These are phyloP conservation scores for Epizoanthus illoricatus DNA, from an alignment of 92 coral and sea anemone species.

Conservation along the genomic window DNA sequence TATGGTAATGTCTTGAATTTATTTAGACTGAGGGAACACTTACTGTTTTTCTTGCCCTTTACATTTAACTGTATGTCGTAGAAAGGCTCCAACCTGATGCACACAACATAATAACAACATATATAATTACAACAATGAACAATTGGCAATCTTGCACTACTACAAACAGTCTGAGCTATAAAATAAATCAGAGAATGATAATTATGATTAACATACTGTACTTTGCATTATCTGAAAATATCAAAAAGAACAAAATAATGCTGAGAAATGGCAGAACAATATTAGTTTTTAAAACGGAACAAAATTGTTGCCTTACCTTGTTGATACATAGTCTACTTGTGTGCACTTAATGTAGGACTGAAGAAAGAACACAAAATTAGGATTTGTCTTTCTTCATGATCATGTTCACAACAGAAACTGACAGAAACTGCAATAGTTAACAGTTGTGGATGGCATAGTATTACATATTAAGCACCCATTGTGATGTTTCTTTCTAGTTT, in stretches of 20 bases:
- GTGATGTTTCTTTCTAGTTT: too few species aligned
- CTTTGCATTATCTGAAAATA: too few species aligned
- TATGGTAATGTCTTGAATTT: background rate
- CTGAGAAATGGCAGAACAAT: too few species aligned
- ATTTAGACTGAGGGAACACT: slow-evolving; percentile 20
- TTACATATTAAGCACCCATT: background rate
- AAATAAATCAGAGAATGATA: too few species aligned
- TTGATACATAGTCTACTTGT: slow-evolving; percentile 88
- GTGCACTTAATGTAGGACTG: slow-evolving; percentile 99
- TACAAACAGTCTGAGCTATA: too few species aligned
- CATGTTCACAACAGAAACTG: background rate
- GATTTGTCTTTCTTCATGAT: background rate
- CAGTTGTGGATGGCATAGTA: background rate
- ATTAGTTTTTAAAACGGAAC: too few species aligned
- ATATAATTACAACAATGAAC: too few species aligned
- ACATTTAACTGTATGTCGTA: slow-evolving; percentile 98
- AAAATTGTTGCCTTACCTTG: slow-evolving; percentile 61
- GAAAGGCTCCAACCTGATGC: slow-evolving; percentile 85
- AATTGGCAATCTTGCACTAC: too few species aligned
- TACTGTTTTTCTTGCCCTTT: slow-evolving; percentile 96
- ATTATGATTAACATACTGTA: too few species aligned
- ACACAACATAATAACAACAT: background rate
- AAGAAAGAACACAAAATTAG: background rate
- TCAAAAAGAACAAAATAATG: too few species aligned
- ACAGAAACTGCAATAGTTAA: background rate